These are phyloP conservation scores for Drosophila mulleri DNA, from an alignment of 2,888 invertebrate species.

Conservation along the genomic window DNA sequence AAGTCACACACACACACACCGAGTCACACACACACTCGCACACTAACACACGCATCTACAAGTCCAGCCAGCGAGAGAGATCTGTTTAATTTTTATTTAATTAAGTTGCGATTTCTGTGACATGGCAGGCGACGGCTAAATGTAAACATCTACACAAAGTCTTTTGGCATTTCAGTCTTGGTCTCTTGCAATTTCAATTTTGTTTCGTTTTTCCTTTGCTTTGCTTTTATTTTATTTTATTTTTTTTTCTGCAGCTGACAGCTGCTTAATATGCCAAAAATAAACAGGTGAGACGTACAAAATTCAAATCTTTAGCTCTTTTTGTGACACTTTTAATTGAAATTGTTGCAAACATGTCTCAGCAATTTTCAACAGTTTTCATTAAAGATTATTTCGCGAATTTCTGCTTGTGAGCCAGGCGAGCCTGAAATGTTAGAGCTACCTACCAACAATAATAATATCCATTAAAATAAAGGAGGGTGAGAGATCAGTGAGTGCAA, in stretches of 20 bases:
- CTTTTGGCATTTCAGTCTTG: constrained; percentile 42
- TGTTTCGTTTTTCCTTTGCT: not conserved
- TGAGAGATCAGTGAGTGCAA: too few species aligned
- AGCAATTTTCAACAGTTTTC: constrained; percentile 40
- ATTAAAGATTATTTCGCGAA: constrained; percentile 20
- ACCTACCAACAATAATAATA: not conserved
- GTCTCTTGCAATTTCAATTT: constrained; percentile 17
- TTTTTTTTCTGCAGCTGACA: constrained; percentile 43
- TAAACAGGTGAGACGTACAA: constrained; percentile 16
- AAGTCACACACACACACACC: not conserved
- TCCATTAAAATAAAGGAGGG: not conserved
- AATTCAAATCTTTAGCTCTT: constrained; percentile 27
- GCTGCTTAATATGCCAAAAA: constrained; percentile 43
- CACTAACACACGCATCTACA: not conserved
- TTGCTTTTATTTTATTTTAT: not conserved
- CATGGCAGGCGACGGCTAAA: constrained; percentile 70
- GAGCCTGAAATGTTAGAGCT: not conserved
- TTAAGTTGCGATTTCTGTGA: constrained; percentile 75
- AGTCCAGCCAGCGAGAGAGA: constrained; percentile 55
- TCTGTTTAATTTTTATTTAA: constrained; percentile 80
- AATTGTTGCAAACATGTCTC: constrained; percentile 49
- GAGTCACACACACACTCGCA: not conserved
- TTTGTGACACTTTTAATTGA: constrained; percentile 45
- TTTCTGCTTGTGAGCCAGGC: not conserved
- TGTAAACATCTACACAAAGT: constrained; percentile 67